These are phyloP conservation scores for Deilephila porcellus DNA, from an alignment of 2,888 invertebrate genomes.

Conservation along the genomic window DNA sequence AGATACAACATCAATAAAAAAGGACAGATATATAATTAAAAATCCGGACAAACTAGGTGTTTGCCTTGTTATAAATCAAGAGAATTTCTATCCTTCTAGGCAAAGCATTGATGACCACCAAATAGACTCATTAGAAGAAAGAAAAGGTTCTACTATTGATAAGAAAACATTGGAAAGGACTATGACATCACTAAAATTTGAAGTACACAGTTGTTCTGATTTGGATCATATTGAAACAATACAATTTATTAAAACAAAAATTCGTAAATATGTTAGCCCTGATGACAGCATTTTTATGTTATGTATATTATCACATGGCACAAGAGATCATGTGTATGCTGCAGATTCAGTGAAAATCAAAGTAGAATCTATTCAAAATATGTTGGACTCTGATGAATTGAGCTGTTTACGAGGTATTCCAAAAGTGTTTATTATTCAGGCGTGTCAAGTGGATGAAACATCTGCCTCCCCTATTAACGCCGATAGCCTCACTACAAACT, in stretches of 20 bases:
- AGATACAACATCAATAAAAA: slow-evolving; percentile 53
- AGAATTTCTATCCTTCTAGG: slow-evolving; percentile 70
- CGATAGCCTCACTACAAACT: slow-evolving; percentile 56
- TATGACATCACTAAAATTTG: slow-evolving; percentile 69
- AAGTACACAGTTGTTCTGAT: slow-evolving; percentile 62
- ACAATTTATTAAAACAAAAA: slow-evolving; percentile 59
- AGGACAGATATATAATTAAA: slow-evolving; percentile 65
- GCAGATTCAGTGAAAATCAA: slow-evolving; percentile 74
- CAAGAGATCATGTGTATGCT: slow-evolving; percentile 72
- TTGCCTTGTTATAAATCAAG: slow-evolving; percentile 76
- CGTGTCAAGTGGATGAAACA: slow-evolving; percentile 69
- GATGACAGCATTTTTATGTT: slow-evolving; percentile 75
- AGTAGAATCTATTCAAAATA: slow-evolving; percentile 69
- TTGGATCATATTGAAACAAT: slow-evolving; percentile 63
- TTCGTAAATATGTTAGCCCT: slow-evolving; percentile 55
- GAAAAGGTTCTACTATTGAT: slow-evolving; percentile 68
- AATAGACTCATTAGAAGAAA: slow-evolving; percentile 49
- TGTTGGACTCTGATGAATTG: slow-evolving; percentile 67
- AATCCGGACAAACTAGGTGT: slow-evolving; percentile 67
- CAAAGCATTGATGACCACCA: slow-evolving; percentile 59
- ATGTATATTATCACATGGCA: slow-evolving; percentile 77
- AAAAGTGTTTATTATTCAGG: slow-evolving; percentile 74
- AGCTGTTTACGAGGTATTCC: slow-evolving; percentile 63
- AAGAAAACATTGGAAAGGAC: slow-evolving; percentile 59
- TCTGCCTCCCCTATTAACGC: slow-evolving; percentile 54